These are phyloP conservation scores for Diadophis punctatus DNA, from an alignment of 2,113 vertebrate species.

Conservation along the genomic window DNA sequence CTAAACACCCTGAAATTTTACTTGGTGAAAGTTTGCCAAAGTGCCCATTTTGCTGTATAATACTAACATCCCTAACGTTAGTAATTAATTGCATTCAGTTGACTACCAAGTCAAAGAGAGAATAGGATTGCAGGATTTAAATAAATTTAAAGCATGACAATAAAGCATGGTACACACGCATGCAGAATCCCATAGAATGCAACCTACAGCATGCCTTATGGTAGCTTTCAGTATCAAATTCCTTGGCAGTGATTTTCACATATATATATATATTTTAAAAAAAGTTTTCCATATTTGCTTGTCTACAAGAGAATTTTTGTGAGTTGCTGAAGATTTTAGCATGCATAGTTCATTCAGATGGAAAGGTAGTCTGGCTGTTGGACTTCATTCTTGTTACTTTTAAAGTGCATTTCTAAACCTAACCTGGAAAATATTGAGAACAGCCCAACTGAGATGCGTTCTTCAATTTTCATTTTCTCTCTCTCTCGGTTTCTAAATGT, in stretches of 20 bases:
- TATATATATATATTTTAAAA: not conserved
- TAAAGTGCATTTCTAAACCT: not conserved
- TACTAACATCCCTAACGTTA: not conserved
- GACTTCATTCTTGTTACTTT: not conserved
- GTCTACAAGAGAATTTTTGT: not conserved
- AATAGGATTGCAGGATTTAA: not conserved
- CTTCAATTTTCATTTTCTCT: not conserved
- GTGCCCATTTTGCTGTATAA: not conserved
- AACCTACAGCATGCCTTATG: not conserved
- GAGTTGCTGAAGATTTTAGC: not conserved
- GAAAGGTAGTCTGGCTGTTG: not conserved
- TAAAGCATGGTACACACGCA: too few relatives aligned
- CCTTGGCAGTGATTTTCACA: not conserved
- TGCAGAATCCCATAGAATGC: not conserved
- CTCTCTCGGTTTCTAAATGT: not conserved
- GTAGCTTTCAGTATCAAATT: not conserved
- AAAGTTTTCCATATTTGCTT: not conserved
- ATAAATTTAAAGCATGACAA: not conserved
- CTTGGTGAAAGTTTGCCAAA: too few relatives aligned
- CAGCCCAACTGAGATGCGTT: not conserved
- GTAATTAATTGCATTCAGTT: not conserved
- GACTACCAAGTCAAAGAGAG: not conserved
- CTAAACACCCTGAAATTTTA: not conserved
- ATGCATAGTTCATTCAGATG: not conserved
- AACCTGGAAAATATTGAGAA: not conserved